These are phyloP conservation scores for Phoeniculus purpureus DNA, from an alignment of 2,797 vertebrate species.

Conservation along the genomic window DNA sequence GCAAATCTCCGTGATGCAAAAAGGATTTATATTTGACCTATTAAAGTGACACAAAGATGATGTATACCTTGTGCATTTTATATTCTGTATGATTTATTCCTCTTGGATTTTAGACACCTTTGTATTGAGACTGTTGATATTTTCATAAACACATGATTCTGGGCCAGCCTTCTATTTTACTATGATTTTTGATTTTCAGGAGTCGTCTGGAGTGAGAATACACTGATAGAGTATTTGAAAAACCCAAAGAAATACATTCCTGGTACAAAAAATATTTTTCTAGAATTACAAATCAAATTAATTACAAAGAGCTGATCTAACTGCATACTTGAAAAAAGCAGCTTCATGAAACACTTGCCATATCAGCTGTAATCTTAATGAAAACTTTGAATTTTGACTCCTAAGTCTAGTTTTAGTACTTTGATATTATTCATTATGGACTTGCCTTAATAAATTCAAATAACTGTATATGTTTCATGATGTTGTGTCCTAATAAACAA, in stretches of 20 bases:
- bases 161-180: neutral
- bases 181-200: constrained; percentile 68
- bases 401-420: constrained; percentile 4
- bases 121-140: neutral
- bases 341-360: constrained; percentile 64
- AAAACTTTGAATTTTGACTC: constrained; percentile 13
- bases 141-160: neutral
- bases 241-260: constrained; percentile 92
- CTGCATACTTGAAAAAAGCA: constrained; percentile 83
- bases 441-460: constrained; percentile 39
- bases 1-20: neutral
- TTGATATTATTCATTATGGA: constrained; percentile 1
- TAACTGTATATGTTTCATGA: constrained; percentile 31
- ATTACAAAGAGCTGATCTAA: constrained; percentile 80
- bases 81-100: neutral
- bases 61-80: neutral
- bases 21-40: neutral
- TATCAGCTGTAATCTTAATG: neutral
- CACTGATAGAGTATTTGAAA: constrained; percentile 87
- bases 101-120: neutral
- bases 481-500: neutral
- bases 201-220: constrained; percentile 82
- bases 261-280: constrained; percentile 90
- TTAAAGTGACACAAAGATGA: neutral
- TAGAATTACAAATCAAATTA: constrained; percentile 89